phyloP scores from a whole-genome alignment of 1,140 invertebrate species.

The Cydia pomonella region DNA sequence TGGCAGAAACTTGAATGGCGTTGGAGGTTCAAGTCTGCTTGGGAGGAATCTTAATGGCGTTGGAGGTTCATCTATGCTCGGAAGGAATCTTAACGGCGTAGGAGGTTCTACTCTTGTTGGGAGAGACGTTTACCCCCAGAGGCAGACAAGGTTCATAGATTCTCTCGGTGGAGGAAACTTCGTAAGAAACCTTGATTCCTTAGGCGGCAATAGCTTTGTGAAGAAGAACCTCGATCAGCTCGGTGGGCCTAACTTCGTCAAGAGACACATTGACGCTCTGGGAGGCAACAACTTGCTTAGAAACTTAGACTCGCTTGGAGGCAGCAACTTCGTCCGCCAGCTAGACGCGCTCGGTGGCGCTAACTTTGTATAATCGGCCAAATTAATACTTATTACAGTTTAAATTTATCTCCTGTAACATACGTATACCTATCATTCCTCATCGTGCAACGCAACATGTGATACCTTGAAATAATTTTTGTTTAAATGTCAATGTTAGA shows the following conservation, averaged over 20 bases:
- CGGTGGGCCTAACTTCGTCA: slow-evolving; percentile 75
- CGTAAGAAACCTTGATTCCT: slow-evolving; percentile 66
- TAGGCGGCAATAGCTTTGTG: slow-evolving; percentile 73
- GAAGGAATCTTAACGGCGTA: slow-evolving; percentile 46
- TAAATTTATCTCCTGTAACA: slow-evolving; percentile 6
- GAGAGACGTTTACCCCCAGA: slow-evolving; percentile 57
- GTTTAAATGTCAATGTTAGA: slow-evolving; percentile 6
- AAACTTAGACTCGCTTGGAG: slow-evolving; percentile 74
- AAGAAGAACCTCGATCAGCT: slow-evolving; percentile 78
- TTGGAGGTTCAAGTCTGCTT: slow-evolving; percentile 50
- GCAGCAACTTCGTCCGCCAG: slow-evolving; percentile 69
- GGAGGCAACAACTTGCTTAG: slow-evolving; percentile 76
- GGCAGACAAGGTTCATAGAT: slow-evolving; percentile 72
- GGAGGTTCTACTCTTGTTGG: slow-evolving; percentile 43
- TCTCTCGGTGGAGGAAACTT: slow-evolving; percentile 73
- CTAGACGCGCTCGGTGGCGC: slow-evolving; percentile 61
- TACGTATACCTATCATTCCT: slow-evolving; percentile 15
- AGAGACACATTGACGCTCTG: slow-evolving; percentile 67
- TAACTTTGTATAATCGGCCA: slow-evolving; percentile 38
- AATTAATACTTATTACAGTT: slow-evolving; percentile 12
- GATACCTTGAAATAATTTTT: slow-evolving; percentile 20
- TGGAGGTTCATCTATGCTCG: slow-evolving; percentile 51
- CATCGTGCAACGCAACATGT: slow-evolving; percentile 29
- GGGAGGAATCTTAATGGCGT: slow-evolving; percentile 55
- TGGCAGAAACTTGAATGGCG: slow-evolving; percentile 53